Evolutionary conservation across 2,888 invertebrate species (phyloP), one percentile per base, ranked within the genome.

Genomic region (Hyalella azteca): DNA sequence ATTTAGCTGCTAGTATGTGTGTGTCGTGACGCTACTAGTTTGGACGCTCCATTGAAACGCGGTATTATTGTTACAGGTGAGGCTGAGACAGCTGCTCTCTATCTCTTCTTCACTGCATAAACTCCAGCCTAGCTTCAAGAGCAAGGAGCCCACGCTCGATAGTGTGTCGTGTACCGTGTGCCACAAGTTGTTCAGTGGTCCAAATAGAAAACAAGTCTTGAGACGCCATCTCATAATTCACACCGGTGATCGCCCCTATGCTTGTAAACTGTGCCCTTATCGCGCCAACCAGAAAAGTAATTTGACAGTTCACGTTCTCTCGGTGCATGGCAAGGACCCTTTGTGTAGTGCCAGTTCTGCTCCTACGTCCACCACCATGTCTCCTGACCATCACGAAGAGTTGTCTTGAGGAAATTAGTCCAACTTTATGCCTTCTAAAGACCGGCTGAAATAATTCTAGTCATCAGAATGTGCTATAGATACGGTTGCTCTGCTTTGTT

Each of bases 271-370:
- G 41, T 83, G 83, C 73, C 78, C 79, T 22, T 81, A 83, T 59
- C 83, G 83, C 11, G 81, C 83, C 48, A 83, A 83, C 45, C 83
- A 81, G 73, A 83, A 79, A 79, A 83, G 81, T 77, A 83, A 83
- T 73, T 78, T 83, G 39, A 79, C 60, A 29, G 78, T 83, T 49
- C 83, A 83, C 59, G 81, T 83, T 40, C 78, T 79, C 3, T 66
- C 60, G 2, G 36, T 66, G 26, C 78, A 78, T 40, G 45, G 75
- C 26, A 75, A 75, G 45, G 75, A 75, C 15, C 75, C 40, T 22
- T 29, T 75, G 22, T n/a, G 29, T 26, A 45, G 75, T 5, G 45
- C 32, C 3, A 32, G 32, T 13, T 39, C 39, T 4, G 36, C 66
- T 36, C 66, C 66, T 4, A 66, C 66, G 9, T 66, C 66, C 3